Conservation (phyloP, 35 echinoderm and acorn worm species). For the Apostichopus parvimensis region DNA sequence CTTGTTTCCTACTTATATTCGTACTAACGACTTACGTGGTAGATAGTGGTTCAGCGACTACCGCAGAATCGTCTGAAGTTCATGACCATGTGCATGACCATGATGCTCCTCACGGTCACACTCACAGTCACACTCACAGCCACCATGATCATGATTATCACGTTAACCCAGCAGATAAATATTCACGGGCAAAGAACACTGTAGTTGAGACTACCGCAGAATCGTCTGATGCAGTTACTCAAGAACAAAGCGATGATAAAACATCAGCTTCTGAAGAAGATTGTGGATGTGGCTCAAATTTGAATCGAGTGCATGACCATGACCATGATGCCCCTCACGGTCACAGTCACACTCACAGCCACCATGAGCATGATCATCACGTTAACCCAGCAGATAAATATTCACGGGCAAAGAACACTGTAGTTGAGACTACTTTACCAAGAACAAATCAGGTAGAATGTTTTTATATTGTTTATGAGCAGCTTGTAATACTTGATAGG, state of each 20-base stretch:
- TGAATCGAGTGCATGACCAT: constrained; percentile 50
- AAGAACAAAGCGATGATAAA: not conserved
- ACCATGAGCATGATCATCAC: not conserved
- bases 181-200: constrained; percentile 47
- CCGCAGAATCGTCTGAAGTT: not conserved
- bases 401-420: constrained; percentile 42
- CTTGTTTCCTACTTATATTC: too few relatives aligned
- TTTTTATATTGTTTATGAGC: too few relatives aligned
- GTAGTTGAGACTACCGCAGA: too few relatives aligned
- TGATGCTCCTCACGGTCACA: not conserved
- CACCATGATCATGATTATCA: not conserved
- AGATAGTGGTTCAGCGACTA: not conserved
- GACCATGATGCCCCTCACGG: not conserved
- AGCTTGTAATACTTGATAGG: too few relatives aligned
- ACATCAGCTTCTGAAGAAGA: constrained; percentile 27
- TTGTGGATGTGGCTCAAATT: constrained; percentile 61
- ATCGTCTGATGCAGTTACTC: not conserved
- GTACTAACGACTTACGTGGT: not conserved
- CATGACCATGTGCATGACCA: constrained; percentile 7
- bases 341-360: constrained; percentile 23
- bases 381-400: constrained; percentile 52
- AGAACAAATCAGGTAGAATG: constrained; percentile 48
- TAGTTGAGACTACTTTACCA: constrained; percentile 8
- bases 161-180: constrained; percentile 50
- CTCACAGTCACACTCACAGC: not conserved